phyloP scores from a whole-genome alignment of 2,888 invertebrate genomes.

The Bombylius discolor region DNA sequence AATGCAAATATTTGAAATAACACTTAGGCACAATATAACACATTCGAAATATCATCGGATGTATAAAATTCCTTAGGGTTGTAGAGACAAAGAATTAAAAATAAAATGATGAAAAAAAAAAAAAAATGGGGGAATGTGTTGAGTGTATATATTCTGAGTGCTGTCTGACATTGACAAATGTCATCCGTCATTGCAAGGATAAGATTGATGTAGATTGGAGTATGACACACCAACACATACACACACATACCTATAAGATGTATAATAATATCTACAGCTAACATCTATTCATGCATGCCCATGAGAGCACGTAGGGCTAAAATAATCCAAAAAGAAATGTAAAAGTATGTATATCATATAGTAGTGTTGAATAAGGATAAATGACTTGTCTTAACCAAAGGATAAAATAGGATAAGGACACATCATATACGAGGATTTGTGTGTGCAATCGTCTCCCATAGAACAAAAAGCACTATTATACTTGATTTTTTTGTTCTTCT shows the following conservation, averaged over 20 bases:
- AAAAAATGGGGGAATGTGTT: slow-evolving; percentile 4
- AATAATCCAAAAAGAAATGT: too few species aligned
- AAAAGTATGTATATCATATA: too few species aligned
- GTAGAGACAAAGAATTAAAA: neutral
- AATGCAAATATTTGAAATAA: slow-evolving; percentile 6
- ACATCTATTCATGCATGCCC: slow-evolving; percentile 1
- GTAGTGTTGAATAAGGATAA: slow-evolving; percentile 9
- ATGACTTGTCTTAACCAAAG: slow-evolving; percentile 10
- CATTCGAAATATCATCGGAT: neutral
- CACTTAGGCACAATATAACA: neutral
- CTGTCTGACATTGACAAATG: slow-evolving; percentile 38
- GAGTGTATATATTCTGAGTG: slow-evolving; percentile 6
- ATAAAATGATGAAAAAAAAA: neutral
- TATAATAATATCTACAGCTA: too few species aligned
- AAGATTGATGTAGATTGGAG: slow-evolving; percentile 40
- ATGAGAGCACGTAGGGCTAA: neutral
- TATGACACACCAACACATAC: slow-evolving; percentile 34
- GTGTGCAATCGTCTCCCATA: neutral
- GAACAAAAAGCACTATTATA: neutral
- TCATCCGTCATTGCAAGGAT: slow-evolving; percentile 39
- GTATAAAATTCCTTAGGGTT: neutral
- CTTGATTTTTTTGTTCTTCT: neutral
- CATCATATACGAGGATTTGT: slow-evolving; percentile 8
- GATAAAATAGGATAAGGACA: slow-evolving; percentile 13
- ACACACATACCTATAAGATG: neutral